Conservation (phyloP, 1,140 invertebrate genomes). For the Stegodyphus dumicola region DNA sequence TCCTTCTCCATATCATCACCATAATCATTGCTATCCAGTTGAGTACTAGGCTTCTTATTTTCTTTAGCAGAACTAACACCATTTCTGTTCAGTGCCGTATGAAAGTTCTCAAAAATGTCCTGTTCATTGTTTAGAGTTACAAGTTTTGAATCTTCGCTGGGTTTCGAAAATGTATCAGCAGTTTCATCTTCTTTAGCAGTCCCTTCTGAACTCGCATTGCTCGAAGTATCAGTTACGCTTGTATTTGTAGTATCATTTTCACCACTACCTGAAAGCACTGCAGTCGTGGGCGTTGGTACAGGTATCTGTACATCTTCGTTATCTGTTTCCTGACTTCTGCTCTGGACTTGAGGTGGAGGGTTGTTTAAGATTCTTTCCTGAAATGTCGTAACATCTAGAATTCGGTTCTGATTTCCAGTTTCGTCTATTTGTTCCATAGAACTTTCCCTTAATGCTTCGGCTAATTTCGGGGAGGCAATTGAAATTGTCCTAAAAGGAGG, state of each 20-base stretch:
- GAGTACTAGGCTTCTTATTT: no score
- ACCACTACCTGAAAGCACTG: constrained; percentile 16
- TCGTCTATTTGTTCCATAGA: constrained; percentile 37
- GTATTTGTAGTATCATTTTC: neutral
- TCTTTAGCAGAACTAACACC: neutral
- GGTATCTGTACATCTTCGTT: constrained; percentile 12
- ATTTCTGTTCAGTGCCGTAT: neutral
- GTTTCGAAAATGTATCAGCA: neutral
- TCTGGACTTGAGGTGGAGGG: constrained; percentile 26
- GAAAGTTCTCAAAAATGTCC: neutral
- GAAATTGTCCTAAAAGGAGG: constrained; percentile 11
- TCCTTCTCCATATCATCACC: neutral
- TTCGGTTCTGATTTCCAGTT: neutral
- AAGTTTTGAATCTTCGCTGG: neutral
- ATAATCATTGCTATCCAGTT: neutral
- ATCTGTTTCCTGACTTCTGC: neutral
- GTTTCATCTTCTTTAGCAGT: neutral
- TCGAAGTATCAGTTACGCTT: neutral
- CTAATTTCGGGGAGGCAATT: constrained; percentile 14
- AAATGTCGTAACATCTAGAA: neutral
- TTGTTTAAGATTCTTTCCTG: constrained; percentile 8
- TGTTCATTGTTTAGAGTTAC: neutral
- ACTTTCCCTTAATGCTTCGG: constrained; percentile 33
- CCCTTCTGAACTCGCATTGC: neutral
- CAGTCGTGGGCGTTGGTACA: constrained; percentile 24